Conservation (phyloP, 2,888 invertebrate species). For the Euproctis similis region DNA sequence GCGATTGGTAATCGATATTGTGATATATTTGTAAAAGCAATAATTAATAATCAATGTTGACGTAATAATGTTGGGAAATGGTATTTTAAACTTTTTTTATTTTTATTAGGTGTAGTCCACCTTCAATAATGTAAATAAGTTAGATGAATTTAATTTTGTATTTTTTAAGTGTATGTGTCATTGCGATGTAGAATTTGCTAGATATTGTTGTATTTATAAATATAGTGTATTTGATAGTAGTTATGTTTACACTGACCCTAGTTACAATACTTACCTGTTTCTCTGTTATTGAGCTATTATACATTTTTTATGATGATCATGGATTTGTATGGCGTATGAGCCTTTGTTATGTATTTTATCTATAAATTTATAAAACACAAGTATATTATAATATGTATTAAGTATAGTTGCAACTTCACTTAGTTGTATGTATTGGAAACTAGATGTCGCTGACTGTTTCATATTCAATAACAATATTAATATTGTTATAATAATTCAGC, state of each 20-base stretch:
- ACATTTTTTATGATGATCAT: too few relatives aligned
- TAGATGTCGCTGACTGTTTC: too few relatives aligned
- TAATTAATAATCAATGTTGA: constrained; percentile 38
- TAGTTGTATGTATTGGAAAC: too few relatives aligned
- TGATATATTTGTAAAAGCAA: constrained; percentile 28
- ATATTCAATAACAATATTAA: too few relatives aligned
- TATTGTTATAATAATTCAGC: too few relatives aligned
- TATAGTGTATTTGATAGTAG: constrained; percentile 7
- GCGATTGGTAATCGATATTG: constrained; percentile 32
- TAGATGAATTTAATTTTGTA: constrained; percentile 50
- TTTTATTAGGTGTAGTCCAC: constrained; percentile 35
- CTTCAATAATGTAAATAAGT: constrained; percentile 52
- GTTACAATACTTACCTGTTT: too few relatives aligned
- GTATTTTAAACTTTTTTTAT: constrained; percentile 23
- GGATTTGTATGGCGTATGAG: too few relatives aligned
- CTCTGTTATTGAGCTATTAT: too few relatives aligned
- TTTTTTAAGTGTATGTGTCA: constrained; percentile 30
- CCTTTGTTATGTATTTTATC: too few relatives aligned
- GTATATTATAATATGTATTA: too few relatives aligned
- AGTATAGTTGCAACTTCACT: too few relatives aligned
- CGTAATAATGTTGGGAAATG: constrained; percentile 33
- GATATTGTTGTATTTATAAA: constrained; percentile 35
- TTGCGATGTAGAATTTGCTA: constrained; percentile 49
- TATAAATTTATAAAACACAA: too few relatives aligned
- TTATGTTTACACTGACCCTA: constrained; percentile 12